Conservation (phyloP, 2,888 invertebrate species). For the Idaea straminata region DNA sequence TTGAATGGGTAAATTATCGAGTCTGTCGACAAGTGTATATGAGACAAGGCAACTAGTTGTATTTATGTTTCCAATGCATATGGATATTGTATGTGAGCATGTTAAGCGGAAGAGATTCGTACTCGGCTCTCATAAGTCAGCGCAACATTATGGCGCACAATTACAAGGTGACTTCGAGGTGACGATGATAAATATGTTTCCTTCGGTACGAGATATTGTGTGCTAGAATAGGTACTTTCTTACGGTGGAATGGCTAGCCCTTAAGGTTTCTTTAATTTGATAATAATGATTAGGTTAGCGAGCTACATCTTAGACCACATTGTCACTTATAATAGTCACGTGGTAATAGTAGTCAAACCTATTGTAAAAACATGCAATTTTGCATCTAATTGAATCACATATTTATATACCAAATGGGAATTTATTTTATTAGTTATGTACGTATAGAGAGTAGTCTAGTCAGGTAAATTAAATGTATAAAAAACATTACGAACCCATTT, state of each 20-base stretch:
- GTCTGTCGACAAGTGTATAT: slow-evolving; percentile 13
- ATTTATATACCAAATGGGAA: too few relatives aligned
- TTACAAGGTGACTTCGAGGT: slow-evolving; percentile 68
- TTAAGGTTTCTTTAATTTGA: slow-evolving; percentile 23
- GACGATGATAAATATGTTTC: slow-evolving; percentile 76
- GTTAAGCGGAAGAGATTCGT: slow-evolving; percentile 64
- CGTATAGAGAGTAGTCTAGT: too few relatives aligned
- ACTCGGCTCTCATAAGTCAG: slow-evolving; percentile 64
- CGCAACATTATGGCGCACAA: slow-evolving; percentile 74
- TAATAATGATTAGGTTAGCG: too few relatives aligned
- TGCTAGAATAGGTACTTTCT: slow-evolving; percentile 19
- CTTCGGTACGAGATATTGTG: slow-evolving; percentile 57
- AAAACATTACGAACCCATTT: background rate
- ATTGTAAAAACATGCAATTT: too few relatives aligned
- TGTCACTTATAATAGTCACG: too few relatives aligned
- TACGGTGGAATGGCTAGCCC: slow-evolving; percentile 29
- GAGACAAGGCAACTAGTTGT: slow-evolving; percentile 22
- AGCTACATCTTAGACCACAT: too few relatives aligned
- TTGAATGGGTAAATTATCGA: slow-evolving; percentile 23
- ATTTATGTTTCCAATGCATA: slow-evolving; percentile 29
- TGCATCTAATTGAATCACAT: too few relatives aligned
- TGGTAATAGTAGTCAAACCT: too few relatives aligned
- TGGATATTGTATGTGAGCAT: slow-evolving; percentile 29
- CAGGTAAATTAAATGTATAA: background rate
- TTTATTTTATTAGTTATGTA: too few relatives aligned